These are phyloP conservation scores for Plemyria rubiginata DNA, from an alignment of 2,888 invertebrate genomes.

Conservation along the genomic window DNA sequence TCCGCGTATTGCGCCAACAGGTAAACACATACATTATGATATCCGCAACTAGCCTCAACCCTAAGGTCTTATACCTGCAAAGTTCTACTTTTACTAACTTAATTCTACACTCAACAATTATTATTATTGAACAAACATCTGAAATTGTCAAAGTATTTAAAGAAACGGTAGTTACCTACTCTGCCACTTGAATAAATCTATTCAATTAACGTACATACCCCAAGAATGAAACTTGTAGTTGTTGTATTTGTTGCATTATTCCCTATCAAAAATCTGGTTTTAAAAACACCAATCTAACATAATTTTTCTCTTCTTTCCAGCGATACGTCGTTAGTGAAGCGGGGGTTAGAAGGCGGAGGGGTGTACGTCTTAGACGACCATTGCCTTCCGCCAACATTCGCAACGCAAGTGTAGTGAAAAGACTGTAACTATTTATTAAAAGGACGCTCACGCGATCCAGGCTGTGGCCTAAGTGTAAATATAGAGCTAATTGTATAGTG, in stretches of 20 bases:
- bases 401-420: constrained; percentile 90
- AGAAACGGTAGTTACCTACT: too few species aligned
- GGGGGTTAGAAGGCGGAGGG: constrained; percentile 87
- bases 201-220: too few species aligned
- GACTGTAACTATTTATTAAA: constrained; percentile 72
- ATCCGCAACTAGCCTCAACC: neutral
- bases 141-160: too few species aligned
- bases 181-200: too few species aligned
- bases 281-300: constrained; percentile 30
- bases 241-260: too few species aligned
- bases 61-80: too few species aligned
- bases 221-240: too few species aligned
- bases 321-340: constrained; percentile 89
- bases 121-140: too few species aligned
- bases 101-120: too few species aligned
- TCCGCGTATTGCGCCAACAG: constrained; percentile 81
- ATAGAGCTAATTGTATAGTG: constrained; percentile 82
- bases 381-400: constrained; percentile 89
- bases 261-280: too few species aligned
- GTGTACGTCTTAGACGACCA: constrained; percentile 92
- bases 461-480: constrained; percentile 83
- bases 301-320: constrained; percentile 75
- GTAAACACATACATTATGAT: constrained; percentile 54
- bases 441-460: constrained; percentile 81
- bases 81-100: too few species aligned